Base-by-base conservation (phyloP, 2,888 invertebrate genomes). In the Agrotis exclamationis region DNA sequence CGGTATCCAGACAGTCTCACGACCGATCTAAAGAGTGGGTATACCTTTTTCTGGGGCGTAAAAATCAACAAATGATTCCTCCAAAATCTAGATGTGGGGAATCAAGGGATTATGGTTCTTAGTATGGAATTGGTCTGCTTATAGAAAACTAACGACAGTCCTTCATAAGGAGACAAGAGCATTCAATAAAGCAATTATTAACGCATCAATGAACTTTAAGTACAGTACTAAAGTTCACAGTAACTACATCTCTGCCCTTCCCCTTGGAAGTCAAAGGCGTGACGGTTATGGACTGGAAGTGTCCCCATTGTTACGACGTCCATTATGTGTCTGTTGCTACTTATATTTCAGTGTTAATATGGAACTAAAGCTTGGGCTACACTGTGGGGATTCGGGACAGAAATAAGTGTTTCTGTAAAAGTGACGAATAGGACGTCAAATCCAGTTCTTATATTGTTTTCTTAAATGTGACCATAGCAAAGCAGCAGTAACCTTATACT, bases 231-330 rank as follows among this genome's bases (percentile, higher is more conserved):
- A 13, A 54, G 33, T 16, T 3, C 14, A 0, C n/a, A 16, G 20
- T 58, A 53, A 28, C 16, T 53, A 50, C 13, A 22, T 33, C 33
- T 65, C 58, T 66, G 67, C 67, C 58, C 66, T 75, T 80, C 76
- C 74, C 60, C 67, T 80, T 80, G 67, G 44, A 58, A 59, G 18
- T 59, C 45, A 63, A 48, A 76, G 39, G 63, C 76, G 75, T 75
- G 75, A 80, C 80, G 76, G 76, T 24, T 76, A 63, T 80, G 53
- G 76, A 51, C 63, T 76, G 59, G 56, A 80, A 76, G 62, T 75
- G 76, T 66, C 80, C 51, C 66, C 20, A 80, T 76, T 80, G 76
- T 76, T 59, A 66, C 51, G 45, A 58, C 51, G 16, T 45, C 45
- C 20, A 66, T 74, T 80, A 62, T 53, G 16, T 62, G 14, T 33